phyloP scores from a whole-genome alignment of 2,888 invertebrate species.

The Elgonia sp. region DNA sequence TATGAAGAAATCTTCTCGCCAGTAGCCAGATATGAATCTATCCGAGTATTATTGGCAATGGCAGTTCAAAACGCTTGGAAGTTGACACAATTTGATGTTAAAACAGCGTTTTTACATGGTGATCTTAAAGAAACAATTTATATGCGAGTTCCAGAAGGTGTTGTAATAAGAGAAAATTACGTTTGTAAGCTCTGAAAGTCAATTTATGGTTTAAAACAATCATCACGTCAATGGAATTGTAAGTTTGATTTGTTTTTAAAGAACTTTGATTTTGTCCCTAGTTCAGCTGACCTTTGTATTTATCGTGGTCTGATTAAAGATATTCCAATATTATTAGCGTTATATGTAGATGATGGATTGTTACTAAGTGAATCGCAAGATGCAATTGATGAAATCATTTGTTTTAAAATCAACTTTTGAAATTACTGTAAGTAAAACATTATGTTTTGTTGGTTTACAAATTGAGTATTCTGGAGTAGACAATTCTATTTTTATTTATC shows the following conservation, averaged over 20 bases:
- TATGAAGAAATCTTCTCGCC: slow-evolving; percentile 81
- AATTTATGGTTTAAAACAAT: slow-evolving; percentile 84
- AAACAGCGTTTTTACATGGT: slow-evolving; percentile 82
- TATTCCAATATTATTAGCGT: slow-evolving; percentile 76
- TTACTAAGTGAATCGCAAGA: slow-evolving; percentile 38
- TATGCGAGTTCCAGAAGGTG: slow-evolving; percentile 83
- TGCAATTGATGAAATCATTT: slow-evolving; percentile 31
- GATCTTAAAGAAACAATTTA: slow-evolving; percentile 81
- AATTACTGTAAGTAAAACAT: slow-evolving; percentile 30
- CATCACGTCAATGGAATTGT: slow-evolving; percentile 83
- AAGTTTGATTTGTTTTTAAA: slow-evolving; percentile 79
- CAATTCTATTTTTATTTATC: slow-evolving; percentile 62
- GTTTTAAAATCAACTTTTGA: slow-evolving; percentile 23
- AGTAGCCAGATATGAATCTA: slow-evolving; percentile 79
- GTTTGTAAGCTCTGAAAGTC: slow-evolving; percentile 80
- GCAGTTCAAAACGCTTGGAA: slow-evolving; percentile 61
- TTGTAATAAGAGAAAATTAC: slow-evolving; percentile 37
- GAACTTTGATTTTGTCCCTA: slow-evolving; percentile 78
- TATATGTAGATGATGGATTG: slow-evolving; percentile 83
- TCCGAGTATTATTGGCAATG: slow-evolving; percentile 78
- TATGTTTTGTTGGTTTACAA: slow-evolving; percentile 54
- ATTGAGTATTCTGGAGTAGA: slow-evolving; percentile 31
- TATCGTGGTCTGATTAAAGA: slow-evolving; percentile 74
- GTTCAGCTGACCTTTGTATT: slow-evolving; percentile 81
- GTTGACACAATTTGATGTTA: slow-evolving; percentile 80